Evolutionary conservation across 1,140 invertebrate genomes (phyloP).

Genomic region (Pseudomyrmex flavicornis): DNA sequence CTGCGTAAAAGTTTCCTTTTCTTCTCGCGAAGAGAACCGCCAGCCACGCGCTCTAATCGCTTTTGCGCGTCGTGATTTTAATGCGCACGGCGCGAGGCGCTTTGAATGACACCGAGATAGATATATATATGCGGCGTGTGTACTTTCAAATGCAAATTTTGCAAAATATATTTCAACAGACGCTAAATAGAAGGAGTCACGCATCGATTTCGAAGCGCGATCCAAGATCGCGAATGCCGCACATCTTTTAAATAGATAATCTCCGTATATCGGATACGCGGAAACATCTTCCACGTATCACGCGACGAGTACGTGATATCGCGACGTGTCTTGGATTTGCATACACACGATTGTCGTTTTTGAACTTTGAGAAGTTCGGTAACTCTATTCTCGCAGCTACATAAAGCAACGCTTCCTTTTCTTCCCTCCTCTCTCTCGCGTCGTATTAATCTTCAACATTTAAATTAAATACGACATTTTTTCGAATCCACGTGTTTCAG

Average conservation of each 20-base stretch:
- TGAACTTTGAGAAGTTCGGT: background rate
- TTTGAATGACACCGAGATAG: background rate
- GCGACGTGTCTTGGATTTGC: background rate
- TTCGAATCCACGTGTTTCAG: background rate
- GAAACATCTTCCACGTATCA: background rate
- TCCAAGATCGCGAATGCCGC: background rate
- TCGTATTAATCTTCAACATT: background rate
- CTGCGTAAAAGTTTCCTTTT: background rate
- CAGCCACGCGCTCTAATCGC: background rate
- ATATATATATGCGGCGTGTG: background rate
- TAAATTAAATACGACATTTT: background rate
- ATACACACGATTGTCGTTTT: background rate
- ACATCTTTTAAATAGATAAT: background rate
- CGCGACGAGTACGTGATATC: conserved; percentile 4
- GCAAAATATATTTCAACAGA: background rate
- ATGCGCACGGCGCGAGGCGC: background rate
- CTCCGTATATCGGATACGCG: background rate
- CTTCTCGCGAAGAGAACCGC: background rate
- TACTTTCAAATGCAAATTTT: background rate
- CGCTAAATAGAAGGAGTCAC: background rate
- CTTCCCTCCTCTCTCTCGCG: background rate
- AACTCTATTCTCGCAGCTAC: background rate
- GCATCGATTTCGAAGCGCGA: background rate
- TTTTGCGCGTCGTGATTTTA: conserved; percentile 13
- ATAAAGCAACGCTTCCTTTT: background rate